Conservation (phyloP, 2,797 vertebrate genomes). For the Macropus fuliginosus region DNA sequence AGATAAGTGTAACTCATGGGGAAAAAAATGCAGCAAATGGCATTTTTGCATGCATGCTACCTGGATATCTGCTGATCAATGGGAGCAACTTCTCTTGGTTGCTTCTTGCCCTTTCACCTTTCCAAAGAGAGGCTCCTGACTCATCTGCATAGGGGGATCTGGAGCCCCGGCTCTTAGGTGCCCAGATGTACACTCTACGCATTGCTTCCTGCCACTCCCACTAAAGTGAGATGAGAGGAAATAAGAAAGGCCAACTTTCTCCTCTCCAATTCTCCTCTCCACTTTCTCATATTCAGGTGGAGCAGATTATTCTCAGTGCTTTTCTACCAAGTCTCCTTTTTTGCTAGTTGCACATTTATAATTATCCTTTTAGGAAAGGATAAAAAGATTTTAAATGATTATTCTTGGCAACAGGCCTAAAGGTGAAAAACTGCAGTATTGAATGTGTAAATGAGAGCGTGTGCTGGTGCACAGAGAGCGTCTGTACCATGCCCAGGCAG, state of each 20-base stretch:
- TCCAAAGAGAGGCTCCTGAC: constrained; percentile 43
- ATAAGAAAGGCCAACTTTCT: constrained; percentile 59
- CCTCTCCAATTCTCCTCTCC: constrained; percentile 50
- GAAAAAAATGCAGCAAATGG: constrained; percentile 71
- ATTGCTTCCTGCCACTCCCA: constrained; percentile 15
- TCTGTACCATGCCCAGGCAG: constrained; percentile 79
- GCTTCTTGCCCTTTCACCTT: constrained; percentile 60
- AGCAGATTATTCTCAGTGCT: constrained; percentile 68
- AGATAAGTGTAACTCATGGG: constrained; percentile 70
- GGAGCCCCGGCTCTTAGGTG: constrained; percentile 42
- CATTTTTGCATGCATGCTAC: constrained; percentile 65
- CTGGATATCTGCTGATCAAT: constrained; percentile 64
- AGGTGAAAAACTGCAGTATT: constrained; percentile 82
- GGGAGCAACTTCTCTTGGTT: constrained; percentile 70
- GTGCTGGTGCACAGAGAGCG: constrained; percentile 77
- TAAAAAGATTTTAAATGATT: constrained; percentile 82
- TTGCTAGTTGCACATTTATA: constrained; percentile 83
- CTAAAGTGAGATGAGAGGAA: not conserved
- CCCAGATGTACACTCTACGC: constrained; percentile 66
- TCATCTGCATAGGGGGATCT: constrained; percentile 22
- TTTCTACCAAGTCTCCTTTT: constrained; percentile 76
- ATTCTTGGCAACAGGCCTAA: constrained; percentile 82
- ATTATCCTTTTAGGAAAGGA: constrained; percentile 80
- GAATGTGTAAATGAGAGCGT: constrained; percentile 86
- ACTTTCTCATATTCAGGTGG: constrained; percentile 67